A percentile compares a stretch with the other conserved stretches of the same genome.
phyloP scores from a whole-genome alignment of 2,113 vertebrate species.

The Platichthys stellatus region DNA sequence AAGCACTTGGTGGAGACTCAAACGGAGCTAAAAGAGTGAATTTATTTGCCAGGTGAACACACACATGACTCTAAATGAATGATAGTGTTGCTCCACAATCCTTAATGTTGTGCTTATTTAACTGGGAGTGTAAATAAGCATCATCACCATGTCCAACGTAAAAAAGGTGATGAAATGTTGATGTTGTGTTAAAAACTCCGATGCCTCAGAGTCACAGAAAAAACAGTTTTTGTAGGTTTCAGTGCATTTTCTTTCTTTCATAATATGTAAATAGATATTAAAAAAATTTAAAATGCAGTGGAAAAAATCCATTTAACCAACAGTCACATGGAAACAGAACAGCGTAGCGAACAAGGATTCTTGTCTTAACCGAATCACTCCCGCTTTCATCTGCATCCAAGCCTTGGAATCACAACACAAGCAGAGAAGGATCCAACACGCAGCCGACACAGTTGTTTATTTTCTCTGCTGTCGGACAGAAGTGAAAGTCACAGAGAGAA shows the following conservation, averaged over 20 bases:
- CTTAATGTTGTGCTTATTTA: neutral
- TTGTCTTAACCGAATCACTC: constrained; percentile 52
- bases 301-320: constrained; percentile 38
- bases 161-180: neutral
- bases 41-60: neutral
- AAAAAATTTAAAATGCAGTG: constrained; percentile 21
- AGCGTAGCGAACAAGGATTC: constrained; percentile 60
- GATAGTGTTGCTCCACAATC: neutral
- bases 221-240: neutral
- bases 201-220: neutral
- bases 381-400: constrained; percentile 69
- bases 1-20: neutral
- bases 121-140: neutral
- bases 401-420: constrained; percentile 71
- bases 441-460: constrained; percentile 74
- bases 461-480: constrained; percentile 78
- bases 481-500: constrained; percentile 34
- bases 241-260: too few relatives aligned
- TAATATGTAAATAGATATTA: constrained; percentile 17
- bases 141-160: neutral
- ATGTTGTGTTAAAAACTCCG: neutral
- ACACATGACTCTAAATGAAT: neutral
- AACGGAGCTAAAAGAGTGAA: neutral
- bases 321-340: constrained; percentile 49
- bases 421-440: constrained; percentile 57